Conservation (phyloP, 2,888 invertebrate genomes). For the Eupithecia subfuscata region DNA sequence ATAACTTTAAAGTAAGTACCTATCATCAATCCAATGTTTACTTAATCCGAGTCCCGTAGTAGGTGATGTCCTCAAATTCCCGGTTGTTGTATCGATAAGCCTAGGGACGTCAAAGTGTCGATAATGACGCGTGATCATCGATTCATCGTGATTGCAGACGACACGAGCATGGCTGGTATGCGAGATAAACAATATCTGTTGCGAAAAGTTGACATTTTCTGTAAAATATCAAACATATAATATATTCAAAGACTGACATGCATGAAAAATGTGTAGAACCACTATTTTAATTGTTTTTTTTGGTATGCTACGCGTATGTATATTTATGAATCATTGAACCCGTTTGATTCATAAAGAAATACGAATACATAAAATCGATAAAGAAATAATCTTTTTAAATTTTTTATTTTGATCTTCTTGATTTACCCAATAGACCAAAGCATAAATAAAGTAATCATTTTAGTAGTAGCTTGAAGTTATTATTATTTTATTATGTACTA, state of each 20-base stretch:
- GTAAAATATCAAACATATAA: background rate
- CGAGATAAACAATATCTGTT: constrained; percentile 10
- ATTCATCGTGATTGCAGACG: constrained; percentile 39
- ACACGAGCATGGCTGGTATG: constrained; percentile 48
- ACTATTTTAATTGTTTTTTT: background rate
- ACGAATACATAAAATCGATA: no score
- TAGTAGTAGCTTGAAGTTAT: no score
- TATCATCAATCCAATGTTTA: constrained; percentile 15
- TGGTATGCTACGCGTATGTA: background rate
- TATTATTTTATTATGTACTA: no score
- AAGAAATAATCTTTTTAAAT: no score
- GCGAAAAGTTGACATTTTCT: background rate
- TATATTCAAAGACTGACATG: background rate
- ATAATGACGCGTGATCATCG: constrained; percentile 59
- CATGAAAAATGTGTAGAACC: background rate
- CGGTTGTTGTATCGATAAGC: constrained; percentile 48
- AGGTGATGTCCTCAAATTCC: constrained; percentile 31
- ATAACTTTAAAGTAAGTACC: constrained; percentile 4
- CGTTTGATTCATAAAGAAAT: no score
- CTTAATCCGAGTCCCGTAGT: constrained; percentile 14
- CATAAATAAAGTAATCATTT: no score
- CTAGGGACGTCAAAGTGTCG: constrained; percentile 48
- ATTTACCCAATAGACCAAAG: no score
- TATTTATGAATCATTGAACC: no score
- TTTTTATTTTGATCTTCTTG: no score